Evolutionary conservation across 2,888 invertebrate genomes (phyloP), one percentile per base, ranked within the genome.

Genomic region (Entomobrya proxima): DNA sequence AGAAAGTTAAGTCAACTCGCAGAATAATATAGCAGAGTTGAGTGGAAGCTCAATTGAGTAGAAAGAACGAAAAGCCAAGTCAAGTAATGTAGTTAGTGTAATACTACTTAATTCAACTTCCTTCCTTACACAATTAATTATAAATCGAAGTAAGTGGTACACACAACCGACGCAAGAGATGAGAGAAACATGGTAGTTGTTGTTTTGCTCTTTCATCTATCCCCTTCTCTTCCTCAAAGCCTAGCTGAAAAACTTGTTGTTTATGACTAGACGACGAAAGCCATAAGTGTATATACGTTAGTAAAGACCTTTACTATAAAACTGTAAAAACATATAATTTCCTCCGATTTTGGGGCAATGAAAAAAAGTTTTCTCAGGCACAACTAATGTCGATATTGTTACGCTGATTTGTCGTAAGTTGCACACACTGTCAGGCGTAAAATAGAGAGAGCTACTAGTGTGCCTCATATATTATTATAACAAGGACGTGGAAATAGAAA

Each of bases 81-180:
- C 50, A 30, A 30, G 50, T 35, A 52, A 52, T 30, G n/a, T 30
- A 74, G 52, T 52, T 52, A 74, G 47, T 32, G 18, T 50, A 74
- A 74, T 74, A 50, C 74, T 52, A 18, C 74, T 50, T 74, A 74
- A 74, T 50, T 74, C 74, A 52, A 74, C 74, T 50, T 74, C 50
- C 74, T 74, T 74, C 50, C 74, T 30, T 52, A 32, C 32, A 18
- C 74, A 74, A 52, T 52, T 74, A 74, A 74, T 74, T 50, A 74
- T 74, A 50, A 61, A 61, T 61, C 32, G 61, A 61, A 61, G 32
- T 32, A 55, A 55, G 55, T 55, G 24, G 55, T 55, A 24, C 47
- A 72, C 2, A 27, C 27, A 47, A 24, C 18, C 37, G 64, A 35
- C 9, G 24, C 13, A 37, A 40, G 69, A 21, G 44, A 69, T 69